Evolutionary conservation across 1,140 invertebrate species (phyloP), one percentile per base, ranked within the genome.

Genomic region (Dinothrombium tinctorium): DNA sequence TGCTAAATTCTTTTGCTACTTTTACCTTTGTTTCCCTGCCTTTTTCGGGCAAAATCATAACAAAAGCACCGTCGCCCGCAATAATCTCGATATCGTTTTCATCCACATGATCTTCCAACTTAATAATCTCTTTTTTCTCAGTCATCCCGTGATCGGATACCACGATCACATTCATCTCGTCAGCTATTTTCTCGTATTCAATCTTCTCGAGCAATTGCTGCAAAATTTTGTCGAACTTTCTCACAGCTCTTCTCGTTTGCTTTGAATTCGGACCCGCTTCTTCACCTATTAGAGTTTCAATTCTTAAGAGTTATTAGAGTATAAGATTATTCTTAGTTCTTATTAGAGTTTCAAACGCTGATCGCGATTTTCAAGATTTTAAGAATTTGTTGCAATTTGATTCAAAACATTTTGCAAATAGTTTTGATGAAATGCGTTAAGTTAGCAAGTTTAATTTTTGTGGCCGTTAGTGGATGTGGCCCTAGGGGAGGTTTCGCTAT

Each of bases 131-230:
- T 22, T 42, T 60, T 2, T 71, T 61, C 21, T 56, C 53, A 2
- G 63, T 50, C 69, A 77, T 75, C 12, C 76, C 76, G 58, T 79
- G 76, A 56, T 79, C 76, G 53, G 72, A 74, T 2, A 75, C 54
- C 33, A 78, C 59, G 9, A 41, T 7, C 12, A 49, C 29, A 33
- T 46, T 47, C 44, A 55, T 49, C 35, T 51, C 46, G 24, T 55
- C 46, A 20, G 52, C 47, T 17, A 59, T 35, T 15, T 50, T 37
- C 7, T 47, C 42, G 26, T 53, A 44, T 8, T 47, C 33, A n/a
- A 28, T 28, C n/a, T 35, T 15, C 15, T 35, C 19, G 8, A 35
- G 7, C 7, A 35, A 15, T 20, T 49, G 43, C 19, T 47, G 38
- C 11, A 59, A 21, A 5, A 49, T 46, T 11, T 49, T 40, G 45